Evolutionary conservation across 2,888 invertebrate genomes (phyloP).

Genomic region (Cactoblastis cactorum): DNA sequence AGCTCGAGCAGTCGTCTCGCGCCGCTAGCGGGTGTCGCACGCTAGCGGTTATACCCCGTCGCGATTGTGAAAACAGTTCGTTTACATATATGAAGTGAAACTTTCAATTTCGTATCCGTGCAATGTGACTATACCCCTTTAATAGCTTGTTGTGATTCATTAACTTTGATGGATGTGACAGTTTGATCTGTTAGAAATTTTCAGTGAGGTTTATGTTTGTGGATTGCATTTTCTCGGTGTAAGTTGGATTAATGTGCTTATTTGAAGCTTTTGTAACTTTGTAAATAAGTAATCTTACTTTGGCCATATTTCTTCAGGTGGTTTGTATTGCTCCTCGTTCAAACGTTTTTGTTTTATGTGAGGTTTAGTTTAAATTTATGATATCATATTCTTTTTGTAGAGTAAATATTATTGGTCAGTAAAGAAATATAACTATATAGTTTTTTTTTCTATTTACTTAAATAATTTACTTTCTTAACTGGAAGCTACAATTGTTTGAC

Average conservation of each 20-base stretch:
- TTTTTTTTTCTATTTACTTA: no score
- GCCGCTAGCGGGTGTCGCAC: constrained; percentile 49
- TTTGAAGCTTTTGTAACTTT: constrained; percentile 10
- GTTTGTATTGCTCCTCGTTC: background rate
- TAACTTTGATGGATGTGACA: constrained; percentile 40
- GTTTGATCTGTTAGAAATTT: constrained; percentile 32
- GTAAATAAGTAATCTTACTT: background rate
- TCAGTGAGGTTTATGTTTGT: constrained; percentile 39
- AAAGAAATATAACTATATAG: no score
- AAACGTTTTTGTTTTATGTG: background rate
- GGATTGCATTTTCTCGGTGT: constrained; percentile 49
- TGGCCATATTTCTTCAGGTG: background rate
- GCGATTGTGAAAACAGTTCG: constrained; percentile 57
- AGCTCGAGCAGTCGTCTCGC: constrained; percentile 54
- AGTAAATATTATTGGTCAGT: no score
- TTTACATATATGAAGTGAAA: constrained; percentile 70
- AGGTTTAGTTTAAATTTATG: no score
- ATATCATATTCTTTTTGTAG: no score
- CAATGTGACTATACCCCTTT: constrained; percentile 47
- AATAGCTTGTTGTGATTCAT: constrained; percentile 28
- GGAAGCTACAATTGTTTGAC: no score
- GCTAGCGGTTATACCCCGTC: constrained; percentile 26
- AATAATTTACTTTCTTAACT: no score
- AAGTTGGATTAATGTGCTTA: constrained; percentile 22
- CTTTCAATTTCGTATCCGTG: constrained; percentile 52